These are phyloP conservation scores for Sphecodes monilicornis DNA, from an alignment of 2,888 invertebrate genomes.

Conservation along the genomic window DNA sequence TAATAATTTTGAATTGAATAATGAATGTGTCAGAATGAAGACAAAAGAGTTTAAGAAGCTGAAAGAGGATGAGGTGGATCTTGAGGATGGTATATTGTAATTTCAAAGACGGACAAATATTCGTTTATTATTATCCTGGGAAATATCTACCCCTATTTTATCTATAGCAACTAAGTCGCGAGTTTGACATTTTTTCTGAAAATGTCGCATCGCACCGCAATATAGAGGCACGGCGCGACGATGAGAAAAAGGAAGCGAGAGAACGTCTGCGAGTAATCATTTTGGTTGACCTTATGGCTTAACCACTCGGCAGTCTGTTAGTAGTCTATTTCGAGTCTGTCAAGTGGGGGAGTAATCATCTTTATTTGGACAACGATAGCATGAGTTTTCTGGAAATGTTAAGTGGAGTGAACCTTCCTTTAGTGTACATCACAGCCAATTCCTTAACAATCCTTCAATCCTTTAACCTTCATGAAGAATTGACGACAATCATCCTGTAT, in stretches of 20 bases:
- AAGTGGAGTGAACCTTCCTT: not conserved
- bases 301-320: not conserved
- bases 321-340: not conserved
- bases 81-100: too few relatives aligned
- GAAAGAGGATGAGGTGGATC: too few relatives aligned
- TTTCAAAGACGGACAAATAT: too few relatives aligned
- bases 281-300: slow-evolving; percentile 42
- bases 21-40: too few relatives aligned
- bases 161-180: not conserved
- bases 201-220: slow-evolving; percentile 3
- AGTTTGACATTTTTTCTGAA: slow-evolving; percentile 27
- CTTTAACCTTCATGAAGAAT: not conserved
- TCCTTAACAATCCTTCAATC: not conserved
- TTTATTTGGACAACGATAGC: not conserved
- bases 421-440: not conserved
- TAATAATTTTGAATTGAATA: too few relatives aligned
- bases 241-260: not conserved
- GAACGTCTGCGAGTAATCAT: slow-evolving; percentile 14
- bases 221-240: not conserved
- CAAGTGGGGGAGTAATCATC: not conserved
- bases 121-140: not conserved
- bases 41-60: too few relatives aligned
- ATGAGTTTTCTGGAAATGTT: not conserved
- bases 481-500: not conserved
- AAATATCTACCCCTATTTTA: not conserved